Evolutionary conservation across 2,888 invertebrate species (phyloP).

Genomic region (Thereva nobilitata): DNA sequence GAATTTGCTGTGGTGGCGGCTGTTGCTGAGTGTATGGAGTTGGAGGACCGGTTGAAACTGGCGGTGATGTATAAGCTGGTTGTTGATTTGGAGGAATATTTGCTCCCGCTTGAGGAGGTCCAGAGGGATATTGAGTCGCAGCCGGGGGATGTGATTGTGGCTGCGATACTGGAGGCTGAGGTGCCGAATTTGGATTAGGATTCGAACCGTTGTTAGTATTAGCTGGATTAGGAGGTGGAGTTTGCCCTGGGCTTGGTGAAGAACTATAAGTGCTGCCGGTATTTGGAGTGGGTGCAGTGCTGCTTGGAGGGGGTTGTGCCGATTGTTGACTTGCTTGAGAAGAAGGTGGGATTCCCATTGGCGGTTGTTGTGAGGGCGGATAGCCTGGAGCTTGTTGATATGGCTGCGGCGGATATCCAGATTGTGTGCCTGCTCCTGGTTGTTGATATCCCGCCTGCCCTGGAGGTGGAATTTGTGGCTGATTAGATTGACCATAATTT

Average conservation of each 20-base stretch:
- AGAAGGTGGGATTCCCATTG: slow-evolving; percentile 47
- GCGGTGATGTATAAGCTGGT: slow-evolving; percentile 54
- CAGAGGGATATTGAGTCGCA: slow-evolving; percentile 50
- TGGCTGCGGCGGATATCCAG: slow-evolving; percentile 58
- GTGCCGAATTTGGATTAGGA: slow-evolving; percentile 32
- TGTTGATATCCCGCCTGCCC: slow-evolving; percentile 58
- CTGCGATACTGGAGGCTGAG: slow-evolving; percentile 44
- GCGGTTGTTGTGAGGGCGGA: slow-evolving; percentile 54
- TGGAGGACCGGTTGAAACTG: slow-evolving; percentile 48
- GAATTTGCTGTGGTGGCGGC: slow-evolving; percentile 52
- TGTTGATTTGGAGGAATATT: slow-evolving; percentile 49
- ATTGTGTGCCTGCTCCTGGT: slow-evolving; percentile 51
- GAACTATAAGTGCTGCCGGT: slow-evolving; percentile 58
- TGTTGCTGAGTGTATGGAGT: slow-evolving; percentile 51
- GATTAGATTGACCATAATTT: slow-evolving; percentile 47
- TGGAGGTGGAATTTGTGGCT: slow-evolving; percentile 50
- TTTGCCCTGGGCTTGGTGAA: slow-evolving; percentile 60
- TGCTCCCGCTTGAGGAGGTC: slow-evolving; percentile 47
- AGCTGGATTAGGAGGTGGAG: slow-evolving; percentile 46
- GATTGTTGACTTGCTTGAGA: slow-evolving; percentile 43
- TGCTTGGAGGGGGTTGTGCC: slow-evolving; percentile 43
- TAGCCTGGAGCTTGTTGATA: slow-evolving; percentile 58
- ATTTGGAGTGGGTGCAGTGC: slow-evolving; percentile 44
- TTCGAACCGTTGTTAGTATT: slow-evolving; percentile 33
- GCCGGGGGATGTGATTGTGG: slow-evolving; percentile 49